Percentiles rank a stretch among this genome's conserved stretches.
phyloP scores from a whole-genome alignment of 2,888 invertebrate genomes.

The Tolmerus cingulatus region DNA sequence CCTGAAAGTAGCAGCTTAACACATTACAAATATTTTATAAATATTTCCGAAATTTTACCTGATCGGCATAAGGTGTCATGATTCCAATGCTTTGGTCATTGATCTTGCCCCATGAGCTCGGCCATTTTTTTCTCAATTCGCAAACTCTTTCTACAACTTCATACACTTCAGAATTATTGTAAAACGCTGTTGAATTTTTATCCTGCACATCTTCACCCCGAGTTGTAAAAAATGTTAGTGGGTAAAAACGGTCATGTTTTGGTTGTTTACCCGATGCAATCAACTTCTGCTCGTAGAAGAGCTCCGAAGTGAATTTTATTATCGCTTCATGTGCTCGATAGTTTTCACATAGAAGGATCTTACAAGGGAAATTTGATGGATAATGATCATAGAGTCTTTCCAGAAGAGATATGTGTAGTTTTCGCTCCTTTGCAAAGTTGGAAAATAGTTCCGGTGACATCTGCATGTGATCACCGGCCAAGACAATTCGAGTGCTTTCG shows the following conservation, averaged over 20 bases:
- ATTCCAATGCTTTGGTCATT: slow-evolving; percentile 82
- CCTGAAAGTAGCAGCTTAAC: slow-evolving; percentile 24
- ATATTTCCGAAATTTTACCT: slow-evolving; percentile 61
- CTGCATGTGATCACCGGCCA: slow-evolving; percentile 89
- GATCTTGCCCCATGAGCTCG: slow-evolving; percentile 76
- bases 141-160: slow-evolving; percentile 80
- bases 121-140: slow-evolving; percentile 78
- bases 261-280: slow-evolving; percentile 77
- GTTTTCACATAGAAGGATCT: slow-evolving; percentile 81
- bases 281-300: slow-evolving; percentile 81
- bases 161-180: slow-evolving; percentile 82
- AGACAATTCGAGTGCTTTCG: slow-evolving; percentile 75
- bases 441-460: slow-evolving; percentile 84
- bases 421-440: slow-evolving; percentile 74
- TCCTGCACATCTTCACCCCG: slow-evolving; percentile 83
- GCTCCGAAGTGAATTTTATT: slow-evolving; percentile 80
- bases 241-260: slow-evolving; percentile 74
- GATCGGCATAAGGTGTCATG: slow-evolving; percentile 86
- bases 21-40: background rate
- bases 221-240: slow-evolving; percentile 82
- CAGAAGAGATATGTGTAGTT: slow-evolving; percentile 76
- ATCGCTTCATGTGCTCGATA: slow-evolving; percentile 85
- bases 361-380: slow-evolving; percentile 76
- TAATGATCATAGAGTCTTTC: slow-evolving; percentile 82
- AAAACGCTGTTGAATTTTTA: slow-evolving; percentile 79